Conservation (phyloP, 2,888 invertebrate species). For the Nomada hirtipes region DNA sequence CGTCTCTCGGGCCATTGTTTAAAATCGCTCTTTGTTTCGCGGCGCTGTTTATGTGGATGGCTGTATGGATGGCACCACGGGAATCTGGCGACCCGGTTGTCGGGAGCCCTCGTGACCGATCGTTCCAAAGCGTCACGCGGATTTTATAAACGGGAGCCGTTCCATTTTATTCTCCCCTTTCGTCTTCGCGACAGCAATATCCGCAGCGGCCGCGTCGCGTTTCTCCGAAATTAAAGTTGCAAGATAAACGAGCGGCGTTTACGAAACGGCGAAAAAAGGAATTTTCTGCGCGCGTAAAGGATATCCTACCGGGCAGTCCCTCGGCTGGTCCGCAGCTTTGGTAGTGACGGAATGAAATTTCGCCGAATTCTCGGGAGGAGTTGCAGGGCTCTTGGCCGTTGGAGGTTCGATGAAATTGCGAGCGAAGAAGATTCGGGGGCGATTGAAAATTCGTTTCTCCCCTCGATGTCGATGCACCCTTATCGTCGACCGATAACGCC, state of each 20-base stretch:
- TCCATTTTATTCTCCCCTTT: conserved; percentile 46
- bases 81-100: background rate
- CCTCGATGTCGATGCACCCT: too few relatives aligned
- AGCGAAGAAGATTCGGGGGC: background rate
- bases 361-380: background rate
- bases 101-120: conserved; percentile 34
- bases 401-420: background rate
- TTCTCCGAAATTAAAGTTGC: conserved; percentile 55
- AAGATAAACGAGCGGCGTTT: conserved; percentile 53
- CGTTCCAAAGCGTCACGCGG: conserved; percentile 28
- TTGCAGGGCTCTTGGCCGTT: background rate
- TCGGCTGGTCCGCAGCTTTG: background rate
- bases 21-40: background rate
- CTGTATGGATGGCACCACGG: background rate
- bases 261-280: conserved; percentile 57
- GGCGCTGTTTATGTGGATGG: background rate
- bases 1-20: background rate
- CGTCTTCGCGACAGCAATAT: conserved; percentile 56
- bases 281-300: conserved; percentile 22
- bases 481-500: background rate
- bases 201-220: conserved; percentile 48
- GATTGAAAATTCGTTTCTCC: background rate
- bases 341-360: conserved; percentile 9
- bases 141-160: conserved; percentile 53
- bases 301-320: background rate